Base-by-base conservation (phyloP, 2,888 invertebrate genomes). In the Napeogenes sylphis region DNA sequence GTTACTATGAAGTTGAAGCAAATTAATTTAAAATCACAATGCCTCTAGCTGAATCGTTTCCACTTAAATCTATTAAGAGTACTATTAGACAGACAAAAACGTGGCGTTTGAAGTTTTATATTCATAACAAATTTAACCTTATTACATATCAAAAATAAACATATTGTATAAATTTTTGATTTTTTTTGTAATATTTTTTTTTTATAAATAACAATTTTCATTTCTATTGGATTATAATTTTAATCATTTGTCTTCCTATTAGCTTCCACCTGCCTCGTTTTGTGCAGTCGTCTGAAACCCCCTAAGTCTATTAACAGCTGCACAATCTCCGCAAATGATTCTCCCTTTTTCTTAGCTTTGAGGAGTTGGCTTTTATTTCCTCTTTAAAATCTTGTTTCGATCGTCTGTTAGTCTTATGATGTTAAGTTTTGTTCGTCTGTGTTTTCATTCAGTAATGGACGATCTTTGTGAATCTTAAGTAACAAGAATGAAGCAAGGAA, bases 321-420 rank as follows among this genome's bases (percentile, higher is more conserved):
- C 73, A 78, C 77, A 79, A 79, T 78, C 73, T 72, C 70, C 75
- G 76, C 80, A 84, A 84, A 81, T 75, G 77, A 81, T 82, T 81
- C 78, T 73, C 73, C 74, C 74, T 73, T 74, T 73, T 75, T 73
- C 72, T 70, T 67, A 69, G 64, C 69, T 65, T 70, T 73, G 63
- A 59, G 63, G 67, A 75, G 75, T 71, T 74, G 73, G 71, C 73
- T 77, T 81, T 77, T 76, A 82, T 82, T 80, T 81, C 83, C 81
- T 76, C 72, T 76, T 74, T 70, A 64, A 71, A 67, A 75, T 74
- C 75, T 77, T 77, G 77, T 75, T 75, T 76, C 75, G 71, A 71
- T 71, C 68, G 65, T 64, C 63, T 59, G 71, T 69, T 69, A 63
- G 69, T 70, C 63, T 64, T 70, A 72, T 71, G 70, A 69, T 67